Evolutionary conservation across 2,888 invertebrate species (phyloP).

Genomic region (Eristalinus aeneus): DNA sequence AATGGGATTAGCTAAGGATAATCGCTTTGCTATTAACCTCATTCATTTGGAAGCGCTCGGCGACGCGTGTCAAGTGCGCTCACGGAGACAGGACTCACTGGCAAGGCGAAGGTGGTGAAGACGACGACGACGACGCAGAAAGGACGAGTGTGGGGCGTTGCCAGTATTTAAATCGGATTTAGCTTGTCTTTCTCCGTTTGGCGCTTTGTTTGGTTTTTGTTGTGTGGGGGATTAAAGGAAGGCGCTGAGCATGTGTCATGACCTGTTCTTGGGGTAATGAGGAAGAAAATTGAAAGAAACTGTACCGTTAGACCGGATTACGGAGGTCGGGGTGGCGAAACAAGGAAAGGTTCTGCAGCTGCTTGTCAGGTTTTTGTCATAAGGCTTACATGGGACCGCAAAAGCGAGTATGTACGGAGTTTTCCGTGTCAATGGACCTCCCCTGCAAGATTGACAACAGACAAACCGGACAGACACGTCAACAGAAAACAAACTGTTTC

Average conservation of each 20-base stretch:
- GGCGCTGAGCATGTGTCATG: neutral
- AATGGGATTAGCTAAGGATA: constrained; percentile 62
- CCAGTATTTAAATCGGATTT: neutral
- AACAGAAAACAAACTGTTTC: no score
- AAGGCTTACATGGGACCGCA: no score
- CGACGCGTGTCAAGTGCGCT: constrained; percentile 18
- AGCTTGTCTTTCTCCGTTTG: neutral
- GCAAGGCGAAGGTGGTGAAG: neutral
- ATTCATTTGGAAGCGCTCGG: constrained; percentile 7
- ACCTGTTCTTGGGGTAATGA: neutral
- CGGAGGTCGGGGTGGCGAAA: no score
- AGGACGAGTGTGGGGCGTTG: neutral
- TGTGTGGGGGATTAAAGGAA: neutral
- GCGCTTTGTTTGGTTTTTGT: neutral
- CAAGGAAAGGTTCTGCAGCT: no score
- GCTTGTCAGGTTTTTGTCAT: no score
- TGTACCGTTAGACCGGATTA: no score
- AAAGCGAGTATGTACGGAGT: no score
- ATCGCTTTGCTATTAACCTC: constrained; percentile 46
- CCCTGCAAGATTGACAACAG: no score
- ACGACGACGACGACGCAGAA: neutral
- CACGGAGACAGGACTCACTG: neutral
- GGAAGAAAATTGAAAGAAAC: no score
- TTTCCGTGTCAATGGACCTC: no score
- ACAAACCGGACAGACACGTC: no score